phyloP scores from a whole-genome alignment of 2,113 vertebrate genomes.

The Orthonyx spaldingii region DNA sequence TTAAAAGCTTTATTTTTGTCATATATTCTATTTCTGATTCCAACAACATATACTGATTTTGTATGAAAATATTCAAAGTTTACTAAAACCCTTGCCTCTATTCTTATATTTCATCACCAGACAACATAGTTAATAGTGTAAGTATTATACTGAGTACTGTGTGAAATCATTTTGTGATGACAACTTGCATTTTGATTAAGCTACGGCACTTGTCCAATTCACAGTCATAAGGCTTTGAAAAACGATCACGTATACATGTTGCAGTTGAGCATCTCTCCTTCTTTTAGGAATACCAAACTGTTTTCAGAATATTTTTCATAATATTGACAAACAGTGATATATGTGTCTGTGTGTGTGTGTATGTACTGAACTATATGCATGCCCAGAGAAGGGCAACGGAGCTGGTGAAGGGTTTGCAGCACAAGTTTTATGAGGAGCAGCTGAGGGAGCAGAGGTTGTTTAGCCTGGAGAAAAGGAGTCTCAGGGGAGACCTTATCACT shows the following conservation, averaged over 20 bases:
- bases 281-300: not conserved
- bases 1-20: not conserved
- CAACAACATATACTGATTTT: not conserved
- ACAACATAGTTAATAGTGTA: not conserved
- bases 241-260: not conserved
- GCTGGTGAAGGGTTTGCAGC: not conserved
- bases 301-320: not conserved
- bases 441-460: not conserved
- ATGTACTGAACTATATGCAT: not conserved
- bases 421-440: not conserved
- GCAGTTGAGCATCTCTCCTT: not conserved
- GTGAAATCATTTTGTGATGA: not conserved
- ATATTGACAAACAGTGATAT: not conserved
- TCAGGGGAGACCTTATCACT: no score
- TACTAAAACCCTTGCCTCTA: not conserved
- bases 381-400: not conserved
- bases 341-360: not conserved
- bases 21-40: not conserved
- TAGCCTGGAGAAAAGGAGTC: not conserved
- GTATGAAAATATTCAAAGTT: not conserved
- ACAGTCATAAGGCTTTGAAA: not conserved
- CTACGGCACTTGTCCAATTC: not conserved
- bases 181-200: not conserved
- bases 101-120: not conserved
- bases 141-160: not conserved